phyloP scores from a whole-genome alignment of 2,797 vertebrate genomes.

The Xenopus petersii region DNA sequence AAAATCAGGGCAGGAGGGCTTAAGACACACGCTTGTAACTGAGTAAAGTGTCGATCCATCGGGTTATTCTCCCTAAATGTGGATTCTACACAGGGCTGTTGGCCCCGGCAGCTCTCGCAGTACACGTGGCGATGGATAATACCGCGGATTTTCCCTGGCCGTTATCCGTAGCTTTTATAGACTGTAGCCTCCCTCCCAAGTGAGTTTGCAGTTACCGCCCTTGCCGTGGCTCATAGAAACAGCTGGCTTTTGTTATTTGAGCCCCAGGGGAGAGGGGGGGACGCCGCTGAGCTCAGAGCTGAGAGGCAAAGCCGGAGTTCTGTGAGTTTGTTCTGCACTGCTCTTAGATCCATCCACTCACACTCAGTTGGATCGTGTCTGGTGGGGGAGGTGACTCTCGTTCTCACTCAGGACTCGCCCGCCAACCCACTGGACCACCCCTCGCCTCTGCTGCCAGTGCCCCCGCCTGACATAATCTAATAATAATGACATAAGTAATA shows the following conservation, averaged over 20 bases:
- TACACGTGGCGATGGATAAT: constrained; percentile 58
- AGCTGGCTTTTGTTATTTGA: constrained; percentile 57
- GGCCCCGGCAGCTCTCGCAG: neutral
- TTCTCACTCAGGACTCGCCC: no score
- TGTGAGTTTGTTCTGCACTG: neutral
- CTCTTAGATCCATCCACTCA: neutral
- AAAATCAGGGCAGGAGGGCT: neutral
- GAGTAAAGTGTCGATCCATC: no score
- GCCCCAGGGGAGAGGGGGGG: constrained; percentile 23
- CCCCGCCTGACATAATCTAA: no score
- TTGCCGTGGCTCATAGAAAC: constrained; percentile 7
- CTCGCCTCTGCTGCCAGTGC: no score
- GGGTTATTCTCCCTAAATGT: no score
- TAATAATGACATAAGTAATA: no score
- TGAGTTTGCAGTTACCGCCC: constrained; percentile 36
- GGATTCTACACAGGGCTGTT: neutral
- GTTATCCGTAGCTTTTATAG: neutral
- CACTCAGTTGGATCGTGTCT: no score
- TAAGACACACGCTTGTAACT: neutral
- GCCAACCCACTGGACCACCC: no score
- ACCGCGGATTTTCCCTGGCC: constrained; percentile 8
- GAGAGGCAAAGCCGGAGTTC: constrained; percentile 27
- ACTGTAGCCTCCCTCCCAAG: constrained; percentile 47
- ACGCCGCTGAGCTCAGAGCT: constrained; percentile 21
- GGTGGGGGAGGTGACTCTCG: no score